Conservation (phyloP, 53 echinoderm and acorn worm genomes). For the Astropecten irregularis region DNA sequence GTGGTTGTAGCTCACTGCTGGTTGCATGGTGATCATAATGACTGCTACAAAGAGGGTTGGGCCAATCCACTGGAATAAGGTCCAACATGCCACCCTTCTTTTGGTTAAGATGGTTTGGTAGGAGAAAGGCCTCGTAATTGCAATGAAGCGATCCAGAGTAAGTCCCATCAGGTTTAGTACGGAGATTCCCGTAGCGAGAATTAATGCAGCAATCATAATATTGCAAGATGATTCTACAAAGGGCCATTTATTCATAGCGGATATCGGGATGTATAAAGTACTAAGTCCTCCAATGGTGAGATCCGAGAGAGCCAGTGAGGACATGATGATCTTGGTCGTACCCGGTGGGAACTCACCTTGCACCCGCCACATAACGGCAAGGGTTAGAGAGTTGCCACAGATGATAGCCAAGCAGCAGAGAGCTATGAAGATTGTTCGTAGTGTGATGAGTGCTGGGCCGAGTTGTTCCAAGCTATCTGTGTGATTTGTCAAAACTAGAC, state of each 20-base stretch:
- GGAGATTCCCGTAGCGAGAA: neutral
- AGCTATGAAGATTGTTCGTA: no score
- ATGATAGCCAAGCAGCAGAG: no score
- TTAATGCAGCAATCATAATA: neutral
- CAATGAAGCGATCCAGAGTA: neutral
- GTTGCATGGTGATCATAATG: constrained; percentile 5
- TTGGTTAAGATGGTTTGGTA: constrained; percentile 5
- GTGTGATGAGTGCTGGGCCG: no score
- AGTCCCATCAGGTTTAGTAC: neutral
- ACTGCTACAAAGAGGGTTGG: neutral
- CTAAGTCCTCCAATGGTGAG: no score
- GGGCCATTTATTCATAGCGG: constrained; percentile 16
- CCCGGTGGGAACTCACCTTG: no score
- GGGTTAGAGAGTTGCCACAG: no score
- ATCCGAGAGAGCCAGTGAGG: no score
- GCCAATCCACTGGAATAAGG: constrained; percentile 4
- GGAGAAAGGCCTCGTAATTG: constrained; percentile 16
- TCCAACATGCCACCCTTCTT: neutral
- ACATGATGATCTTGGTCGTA: no score
- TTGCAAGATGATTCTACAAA: neutral
- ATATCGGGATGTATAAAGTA: constrained; percentile 23
- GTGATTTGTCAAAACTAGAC: no score
- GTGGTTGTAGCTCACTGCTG: neutral
- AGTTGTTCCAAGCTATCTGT: no score
- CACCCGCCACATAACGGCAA: no score